Percentiles rank a stretch among this genome's conserved stretches.
phyloP scores from a whole-genome alignment of 1,140 invertebrate species.

The Tetramorium simillimum region DNA sequence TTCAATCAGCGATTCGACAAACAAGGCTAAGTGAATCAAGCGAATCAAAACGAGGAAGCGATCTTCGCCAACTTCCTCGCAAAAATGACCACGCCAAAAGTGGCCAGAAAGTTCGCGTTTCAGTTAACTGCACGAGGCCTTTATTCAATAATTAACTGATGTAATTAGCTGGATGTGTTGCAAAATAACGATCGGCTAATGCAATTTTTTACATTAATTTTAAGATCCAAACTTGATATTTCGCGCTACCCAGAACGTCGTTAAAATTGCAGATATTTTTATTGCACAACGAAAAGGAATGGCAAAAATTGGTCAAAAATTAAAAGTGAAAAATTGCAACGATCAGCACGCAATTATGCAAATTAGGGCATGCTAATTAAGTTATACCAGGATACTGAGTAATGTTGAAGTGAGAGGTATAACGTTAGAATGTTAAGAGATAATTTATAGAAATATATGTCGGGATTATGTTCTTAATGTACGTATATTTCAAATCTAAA shows the following conservation, averaged over 20 bases:
- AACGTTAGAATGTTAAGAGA: neutral
- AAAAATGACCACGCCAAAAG: neutral
- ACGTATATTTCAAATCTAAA: neutral
- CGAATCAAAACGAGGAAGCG: constrained; percentile 14
- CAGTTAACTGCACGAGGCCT: neutral
- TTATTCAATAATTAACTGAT: neutral
- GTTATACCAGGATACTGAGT: neutral
- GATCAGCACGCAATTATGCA: neutral
- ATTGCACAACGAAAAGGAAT: neutral
- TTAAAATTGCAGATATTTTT: neutral
- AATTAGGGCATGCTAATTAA: constrained; percentile 8
- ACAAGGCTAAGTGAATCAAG: neutral
- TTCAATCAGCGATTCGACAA: constrained; percentile 42
- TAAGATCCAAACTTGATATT: neutral
- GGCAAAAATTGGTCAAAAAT: neutral
- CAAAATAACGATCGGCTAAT: neutral
- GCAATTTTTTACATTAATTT: neutral
- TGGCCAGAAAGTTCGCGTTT: neutral
- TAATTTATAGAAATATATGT: neutral
- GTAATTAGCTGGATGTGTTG: neutral
- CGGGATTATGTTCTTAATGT: neutral
- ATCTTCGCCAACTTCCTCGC: neutral
- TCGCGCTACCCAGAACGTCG: too few relatives aligned
- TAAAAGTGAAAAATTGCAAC: neutral
- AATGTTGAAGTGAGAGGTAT: neutral